Conservation (phyloP, 2,888 invertebrate genomes). For the Hylaea fasciaria region DNA sequence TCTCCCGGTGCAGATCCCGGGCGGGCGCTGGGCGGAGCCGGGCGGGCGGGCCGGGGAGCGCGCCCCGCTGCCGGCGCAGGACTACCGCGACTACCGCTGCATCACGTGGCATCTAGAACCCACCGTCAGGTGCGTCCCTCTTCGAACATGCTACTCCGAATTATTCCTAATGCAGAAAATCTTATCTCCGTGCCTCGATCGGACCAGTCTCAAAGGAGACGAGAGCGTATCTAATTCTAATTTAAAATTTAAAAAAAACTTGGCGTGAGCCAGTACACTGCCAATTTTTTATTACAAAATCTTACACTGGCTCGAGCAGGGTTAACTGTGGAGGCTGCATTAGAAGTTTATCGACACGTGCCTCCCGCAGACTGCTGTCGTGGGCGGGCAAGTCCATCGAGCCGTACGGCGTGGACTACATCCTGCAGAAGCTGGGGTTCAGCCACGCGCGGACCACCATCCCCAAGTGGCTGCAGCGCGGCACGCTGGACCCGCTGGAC, state of each 20-base stretch:
- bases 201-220: too few relatives aligned
- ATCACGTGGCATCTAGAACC: slow-evolving; percentile 99
- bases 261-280: too few relatives aligned
- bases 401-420: slow-evolving; percentile 99
- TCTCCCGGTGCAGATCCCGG: slow-evolving; percentile 56
- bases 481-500: slow-evolving; percentile 98
- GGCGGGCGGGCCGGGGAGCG: slow-evolving; percentile 58
- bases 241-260: too few relatives aligned
- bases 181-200: too few relatives aligned
- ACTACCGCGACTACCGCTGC: slow-evolving; percentile 96
- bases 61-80: slow-evolving; percentile 82
- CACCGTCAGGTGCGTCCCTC: slow-evolving; percentile 78
- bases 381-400: slow-evolving; percentile 99
- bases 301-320: too few relatives aligned
- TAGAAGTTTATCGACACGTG: too few relatives aligned
- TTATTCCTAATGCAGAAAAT: too few relatives aligned
- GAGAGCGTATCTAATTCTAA: too few relatives aligned
- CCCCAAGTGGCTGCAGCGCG: slow-evolving; percentile 99
- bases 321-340: too few relatives aligned
- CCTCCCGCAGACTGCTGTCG: slow-evolving; percentile 86
- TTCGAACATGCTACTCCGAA: too few relatives aligned
- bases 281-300: too few relatives aligned
- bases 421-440: slow-evolving; percentile 98
- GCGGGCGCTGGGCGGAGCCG: slow-evolving; percentile 56
- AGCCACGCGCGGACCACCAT: slow-evolving; percentile 99